Evolutionary conservation across 2,888 invertebrate species (phyloP), one percentile per base, ranked within the genome.

Genomic region (Hypomecis punctinalis): DNA sequence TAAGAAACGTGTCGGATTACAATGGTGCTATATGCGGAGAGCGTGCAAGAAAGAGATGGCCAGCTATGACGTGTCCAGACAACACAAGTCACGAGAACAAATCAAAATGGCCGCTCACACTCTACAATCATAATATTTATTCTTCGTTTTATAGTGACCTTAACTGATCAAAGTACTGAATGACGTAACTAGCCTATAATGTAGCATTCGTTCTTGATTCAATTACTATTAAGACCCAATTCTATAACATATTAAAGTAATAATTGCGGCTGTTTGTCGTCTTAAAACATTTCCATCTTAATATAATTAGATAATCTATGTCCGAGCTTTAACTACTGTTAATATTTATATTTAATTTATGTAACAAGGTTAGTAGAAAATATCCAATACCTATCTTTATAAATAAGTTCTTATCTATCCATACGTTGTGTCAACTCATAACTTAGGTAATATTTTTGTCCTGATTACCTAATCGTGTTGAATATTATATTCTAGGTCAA

Each of bases 111-210:
- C 93, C 88, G 92, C 90, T 84, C 81, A 82, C 85, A 87, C 86
- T 90, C 87, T 89, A 91, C 91, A 91, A 91, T 92, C 93, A 93
- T 93, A 93, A 93, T 93, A 93, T 93, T 93, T 92, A 92, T 93
- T 90, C 83, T 89, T 90, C 90, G 85, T 88, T 89, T 83, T 82
- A 89, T 88, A 87, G 88, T 93, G 91, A 93, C 93, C 93, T 91
- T 93, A 90, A 85, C 88, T 86, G 90, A 88, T 89, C 90, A 90
- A 91, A 90, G 91, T 91, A 91, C 89, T 90, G 85, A 88, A 89
- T 91, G 89, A 91, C 89, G 90, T 89, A 91, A 91, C 85, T 82
- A 84, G 78, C 80, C 78, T 83, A 82, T 85, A 84, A 76, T 73
- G 69, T 72, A 68, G 63, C 70, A 70, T 67, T 67, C 66, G 55